Conservation (phyloP, 2,888 invertebrate species). For the Cosmopolites sordidus region DNA sequence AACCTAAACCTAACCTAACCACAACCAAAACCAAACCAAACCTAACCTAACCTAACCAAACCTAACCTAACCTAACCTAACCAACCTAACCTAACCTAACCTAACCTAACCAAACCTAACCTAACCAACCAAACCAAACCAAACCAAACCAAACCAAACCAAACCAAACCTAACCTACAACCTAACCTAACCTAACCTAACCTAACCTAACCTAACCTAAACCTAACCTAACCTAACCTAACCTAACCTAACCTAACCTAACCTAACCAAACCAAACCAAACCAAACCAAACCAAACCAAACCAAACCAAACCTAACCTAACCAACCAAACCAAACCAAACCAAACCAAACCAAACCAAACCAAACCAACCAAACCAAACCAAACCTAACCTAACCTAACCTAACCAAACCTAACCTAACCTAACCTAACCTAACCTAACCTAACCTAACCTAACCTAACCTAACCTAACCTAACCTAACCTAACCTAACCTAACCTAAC, state of each 20-base stretch:
- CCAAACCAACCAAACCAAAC: slow-evolving; percentile 23
- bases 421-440: slow-evolving; percentile 15
- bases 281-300: slow-evolving; percentile 26
- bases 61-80: slow-evolving; percentile 15
- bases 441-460: slow-evolving; percentile 11
- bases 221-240: too few species aligned
- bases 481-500: too few species aligned
- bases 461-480: too few species aligned
- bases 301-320: slow-evolving; percentile 24
- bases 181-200: slow-evolving; percentile 2
- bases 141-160: slow-evolving; percentile 23
- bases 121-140: not conserved
- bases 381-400: slow-evolving; percentile 21
- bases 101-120: slow-evolving; percentile 2
- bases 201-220: too few species aligned
- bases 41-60: slow-evolving; percentile 19
- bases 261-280: slow-evolving; percentile 22
- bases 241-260: too few species aligned
- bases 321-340: slow-evolving; percentile 23
- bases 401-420: slow-evolving; percentile 21
- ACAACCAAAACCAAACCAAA: slow-evolving; percentile 7
- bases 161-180: slow-evolving; percentile 3
- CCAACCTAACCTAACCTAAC: slow-evolving; percentile 14
- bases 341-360: slow-evolving; percentile 22
- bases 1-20: slow-evolving; percentile 4